phyloP scores from a whole-genome alignment of 35 echinoderm and acorn worm species.

The Ophiothrix spiculata region DNA sequence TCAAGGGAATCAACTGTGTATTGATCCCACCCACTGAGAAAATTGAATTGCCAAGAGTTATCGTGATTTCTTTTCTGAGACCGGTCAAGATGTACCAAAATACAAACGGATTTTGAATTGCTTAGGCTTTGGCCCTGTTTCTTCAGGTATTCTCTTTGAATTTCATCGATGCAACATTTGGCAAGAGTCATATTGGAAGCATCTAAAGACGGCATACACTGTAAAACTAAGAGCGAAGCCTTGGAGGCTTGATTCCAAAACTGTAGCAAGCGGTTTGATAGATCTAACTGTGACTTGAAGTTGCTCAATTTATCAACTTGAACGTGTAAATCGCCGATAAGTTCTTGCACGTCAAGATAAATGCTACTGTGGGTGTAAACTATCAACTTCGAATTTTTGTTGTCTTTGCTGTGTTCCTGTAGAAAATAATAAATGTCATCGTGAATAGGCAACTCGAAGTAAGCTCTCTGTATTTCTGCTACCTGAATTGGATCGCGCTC shows the following conservation, averaged over 20 bases:
- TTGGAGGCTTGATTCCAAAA: neutral
- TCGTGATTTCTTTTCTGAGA: neutral
- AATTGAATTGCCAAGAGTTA: slow-evolving; percentile 21
- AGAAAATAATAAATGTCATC: slow-evolving; percentile 6
- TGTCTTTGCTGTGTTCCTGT: neutral
- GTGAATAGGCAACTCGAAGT: slow-evolving; percentile 14
- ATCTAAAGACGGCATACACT: slow-evolving; percentile 29
- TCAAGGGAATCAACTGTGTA: slow-evolving; percentile 25
- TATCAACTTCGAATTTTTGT: neutral
- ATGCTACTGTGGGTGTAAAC: slow-evolving; percentile 32
- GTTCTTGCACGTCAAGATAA: neutral
- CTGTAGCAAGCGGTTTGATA: neutral
- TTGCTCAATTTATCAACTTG: slow-evolving; percentile 28
- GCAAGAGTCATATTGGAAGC: slow-evolving; percentile 12
- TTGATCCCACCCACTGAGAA: slow-evolving; percentile 37
- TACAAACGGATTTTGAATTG: slow-evolving; percentile 14
- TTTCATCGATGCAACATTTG: slow-evolving; percentile 17
- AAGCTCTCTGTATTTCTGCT: neutral
- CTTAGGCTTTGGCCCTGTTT: neutral
- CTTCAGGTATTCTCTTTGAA: neutral
- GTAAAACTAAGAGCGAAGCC: neutral
- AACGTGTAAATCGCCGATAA: neutral
- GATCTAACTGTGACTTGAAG: slow-evolving; percentile 24
- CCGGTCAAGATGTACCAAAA: slow-evolving; percentile 31
- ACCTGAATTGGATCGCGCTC: neutral